A percentile compares a stretch with the other conserved stretches of the same genome.
phyloP scores from a whole-genome alignment of 2,797 vertebrate species.

The Enteromius thamalakanensis region DNA sequence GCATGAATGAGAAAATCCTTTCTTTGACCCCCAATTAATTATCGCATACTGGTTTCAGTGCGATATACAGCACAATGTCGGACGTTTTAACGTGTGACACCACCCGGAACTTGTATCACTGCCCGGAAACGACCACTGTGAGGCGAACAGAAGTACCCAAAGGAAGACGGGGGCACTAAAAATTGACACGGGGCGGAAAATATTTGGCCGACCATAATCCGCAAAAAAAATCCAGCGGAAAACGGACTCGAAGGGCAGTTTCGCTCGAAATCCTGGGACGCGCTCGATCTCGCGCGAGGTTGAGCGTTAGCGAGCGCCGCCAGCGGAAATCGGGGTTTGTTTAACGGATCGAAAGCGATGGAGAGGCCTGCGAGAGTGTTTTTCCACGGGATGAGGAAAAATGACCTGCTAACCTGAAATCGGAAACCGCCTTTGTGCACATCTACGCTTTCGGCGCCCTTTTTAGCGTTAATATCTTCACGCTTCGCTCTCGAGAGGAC shows the following conservation, averaged over 20 bases:
- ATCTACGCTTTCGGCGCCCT: slow-evolving; percentile 49
- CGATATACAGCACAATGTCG: slow-evolving; percentile 6
- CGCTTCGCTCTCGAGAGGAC: slow-evolving; percentile 39
- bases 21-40: neutral
- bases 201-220: slow-evolving; percentile 60
- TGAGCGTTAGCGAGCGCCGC: slow-evolving; percentile 54
- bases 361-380: slow-evolving; percentile 74
- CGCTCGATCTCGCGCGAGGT: neutral
- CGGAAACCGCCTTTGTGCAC: slow-evolving; percentile 65
- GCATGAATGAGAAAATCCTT: neutral
- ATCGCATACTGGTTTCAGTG: neutral
- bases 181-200: slow-evolving; percentile 74
- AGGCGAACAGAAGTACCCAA: slow-evolving; percentile 69
- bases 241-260: slow-evolving; percentile 54
- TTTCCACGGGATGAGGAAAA: slow-evolving; percentile 73
- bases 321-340: slow-evolving; percentile 71
- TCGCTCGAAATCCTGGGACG: neutral
- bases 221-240: slow-evolving; percentile 40
- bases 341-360: slow-evolving; percentile 72
- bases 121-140: slow-evolving; percentile 81
- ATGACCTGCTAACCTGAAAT: slow-evolving; percentile 72
- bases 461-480: slow-evolving; percentile 39
- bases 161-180: slow-evolving; percentile 72
- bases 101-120: slow-evolving; percentile 78
- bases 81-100: slow-evolving; percentile 62